Percentiles rank a stretch among this genome's conserved stretches.
These are phyloP conservation scores for Euspilapteryx auroguttella DNA, from an alignment of 2,888 invertebrate species.

Conservation along the genomic window DNA sequence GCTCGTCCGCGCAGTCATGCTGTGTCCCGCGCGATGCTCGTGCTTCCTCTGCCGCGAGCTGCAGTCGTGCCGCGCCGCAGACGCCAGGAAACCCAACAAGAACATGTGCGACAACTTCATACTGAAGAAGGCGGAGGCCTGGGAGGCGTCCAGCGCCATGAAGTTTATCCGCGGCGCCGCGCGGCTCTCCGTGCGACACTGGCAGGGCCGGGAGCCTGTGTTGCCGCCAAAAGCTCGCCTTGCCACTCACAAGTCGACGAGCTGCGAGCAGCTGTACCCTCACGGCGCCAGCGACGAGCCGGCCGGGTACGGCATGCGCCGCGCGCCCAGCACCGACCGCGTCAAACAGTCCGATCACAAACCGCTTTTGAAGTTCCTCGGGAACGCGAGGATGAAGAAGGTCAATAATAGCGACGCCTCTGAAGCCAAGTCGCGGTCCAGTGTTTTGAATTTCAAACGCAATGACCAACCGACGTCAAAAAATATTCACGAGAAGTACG, in stretches of 20 bases:
- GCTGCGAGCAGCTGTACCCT: constrained; percentile 52
- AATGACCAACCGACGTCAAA: constrained; percentile 27
- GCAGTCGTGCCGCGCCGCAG: constrained; percentile 62
- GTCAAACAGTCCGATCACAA: constrained; percentile 40
- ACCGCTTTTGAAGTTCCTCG: constrained; percentile 43
- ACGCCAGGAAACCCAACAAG: constrained; percentile 39
- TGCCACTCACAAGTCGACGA: constrained; percentile 42
- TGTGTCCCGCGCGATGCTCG: constrained; percentile 71
- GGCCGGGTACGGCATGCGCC: constrained; percentile 36
- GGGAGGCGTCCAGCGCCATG: constrained; percentile 34
- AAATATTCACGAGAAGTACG: constrained; percentile 49
- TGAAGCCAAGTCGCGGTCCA: constrained; percentile 34
- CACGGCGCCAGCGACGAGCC: constrained; percentile 31
- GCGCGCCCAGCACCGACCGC: constrained; percentile 52
- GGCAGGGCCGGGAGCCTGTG: constrained; percentile 50
- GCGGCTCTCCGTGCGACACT: constrained; percentile 54
- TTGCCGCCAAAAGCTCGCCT: constrained; percentile 36
- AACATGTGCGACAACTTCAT: constrained; percentile 58
- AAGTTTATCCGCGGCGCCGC: constrained; percentile 50
- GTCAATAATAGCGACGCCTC: constrained; percentile 27
- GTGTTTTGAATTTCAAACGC: constrained; percentile 45
- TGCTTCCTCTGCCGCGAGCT: constrained; percentile 77
- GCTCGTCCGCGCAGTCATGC: constrained; percentile 57
- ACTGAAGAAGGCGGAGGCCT: constrained; percentile 53
- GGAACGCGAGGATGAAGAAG: constrained; percentile 42